A percentile compares a stretch with the other conserved stretches of the same genome.
Evolutionary conservation across 2,797 vertebrate genomes (phyloP).

Genomic region (Mico argentatus): DNA sequence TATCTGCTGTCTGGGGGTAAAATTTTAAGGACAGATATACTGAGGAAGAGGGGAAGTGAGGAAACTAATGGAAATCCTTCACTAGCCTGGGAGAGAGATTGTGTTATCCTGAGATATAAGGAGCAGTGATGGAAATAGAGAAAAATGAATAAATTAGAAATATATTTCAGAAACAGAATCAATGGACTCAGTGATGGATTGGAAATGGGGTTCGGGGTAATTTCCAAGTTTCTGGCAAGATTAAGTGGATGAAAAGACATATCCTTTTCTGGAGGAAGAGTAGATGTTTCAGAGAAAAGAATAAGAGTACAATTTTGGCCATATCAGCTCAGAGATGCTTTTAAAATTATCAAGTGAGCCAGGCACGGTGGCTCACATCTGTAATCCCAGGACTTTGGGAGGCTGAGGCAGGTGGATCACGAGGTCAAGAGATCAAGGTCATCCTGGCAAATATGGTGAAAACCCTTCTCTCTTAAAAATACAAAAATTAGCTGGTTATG

Average conservation of each 20-base stretch:
- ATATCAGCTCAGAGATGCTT: background rate
- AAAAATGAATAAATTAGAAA: background rate
- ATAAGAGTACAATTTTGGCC: background rate
- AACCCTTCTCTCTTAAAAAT: background rate
- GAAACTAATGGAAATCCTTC: background rate
- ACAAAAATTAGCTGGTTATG: background rate
- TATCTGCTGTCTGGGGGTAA: background rate
- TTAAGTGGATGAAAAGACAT: background rate
- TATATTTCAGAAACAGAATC: conserved; percentile 13
- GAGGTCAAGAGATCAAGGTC: background rate
- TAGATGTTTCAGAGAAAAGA: background rate
- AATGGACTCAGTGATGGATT: background rate
- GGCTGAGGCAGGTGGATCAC: background rate
- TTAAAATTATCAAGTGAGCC: background rate
- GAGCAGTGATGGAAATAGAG: background rate
- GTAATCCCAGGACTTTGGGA: background rate
- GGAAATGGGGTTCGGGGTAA: background rate
- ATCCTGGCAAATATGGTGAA: background rate
- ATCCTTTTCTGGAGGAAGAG: background rate
- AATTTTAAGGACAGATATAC: background rate
- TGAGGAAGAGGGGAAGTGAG: background rate
- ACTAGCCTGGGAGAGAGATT: background rate
- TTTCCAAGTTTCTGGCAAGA: background rate
- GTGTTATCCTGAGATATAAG: background rate
- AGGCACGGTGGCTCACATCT: background rate